Evolutionary conservation across 35 echinoderm and acorn worm genomes (phyloP), one percentile per base, ranked within the genome.

Genomic region (Strongylocentrotus purpuratus): DNA sequence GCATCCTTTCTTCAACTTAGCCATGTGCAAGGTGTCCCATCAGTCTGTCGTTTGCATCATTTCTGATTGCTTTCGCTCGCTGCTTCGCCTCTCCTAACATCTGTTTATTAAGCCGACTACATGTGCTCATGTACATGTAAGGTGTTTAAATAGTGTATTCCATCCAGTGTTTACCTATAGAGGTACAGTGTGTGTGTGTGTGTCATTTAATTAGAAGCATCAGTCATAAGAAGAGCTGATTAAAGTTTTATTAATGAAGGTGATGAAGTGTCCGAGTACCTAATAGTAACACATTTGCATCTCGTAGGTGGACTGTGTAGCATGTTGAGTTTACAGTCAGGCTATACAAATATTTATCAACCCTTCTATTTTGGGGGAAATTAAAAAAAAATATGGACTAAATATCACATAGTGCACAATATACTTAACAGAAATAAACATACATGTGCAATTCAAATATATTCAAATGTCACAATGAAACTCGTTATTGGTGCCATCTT

Each of bases 21-120:
- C 65, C 65, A 78, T n/a, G 65, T 78, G 65, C 65, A 78, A 78
- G 65, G 65, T 78, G 65, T 78, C 65, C 65, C 65, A 78, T 78
- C 28, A 78, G 65, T 78, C 65, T 78, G 65, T 78, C 18, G 65
- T 78, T 22, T 78, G 20, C 65, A 78, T 78, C 65, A 78, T 78
- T 28, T 78, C 28, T 78, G 65, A 78, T 78, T 78, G 65, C 65
- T 78, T 78, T 78, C 65, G 65, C 65, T 78, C 7, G 18, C 65
- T 78, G 65, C 25, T 78, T 28, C 25, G 5, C 65, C 25, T 78
- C 65, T 22, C 7, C 3, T 28, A 78, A 78, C 65, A 78, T 78
- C 22, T 78, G 65, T 78, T 78, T 78, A 28, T 78, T 78, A 78
- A 28, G 65, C 65, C n/a, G 65, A 28, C 65, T 78, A 78, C 65